Evolutionary conservation across 23 tunicate genomes (phyloP).

Genomic region (Clavelina lepadiformis): DNA sequence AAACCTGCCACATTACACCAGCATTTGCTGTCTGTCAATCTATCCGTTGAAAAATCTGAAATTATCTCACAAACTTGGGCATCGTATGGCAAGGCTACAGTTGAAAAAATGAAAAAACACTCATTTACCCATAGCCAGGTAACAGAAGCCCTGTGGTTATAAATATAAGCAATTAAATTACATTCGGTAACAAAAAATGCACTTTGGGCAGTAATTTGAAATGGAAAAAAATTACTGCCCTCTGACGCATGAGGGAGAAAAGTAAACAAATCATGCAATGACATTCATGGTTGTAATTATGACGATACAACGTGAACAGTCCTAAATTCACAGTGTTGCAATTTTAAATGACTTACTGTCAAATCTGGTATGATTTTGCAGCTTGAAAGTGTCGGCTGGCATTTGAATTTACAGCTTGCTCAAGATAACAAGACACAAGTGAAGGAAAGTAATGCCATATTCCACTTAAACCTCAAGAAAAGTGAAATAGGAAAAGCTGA

Average conservation of each 20-base stretch:
- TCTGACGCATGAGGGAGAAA: too few species aligned
- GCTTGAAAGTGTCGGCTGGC: conserved; percentile 69
- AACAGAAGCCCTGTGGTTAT: too few species aligned
- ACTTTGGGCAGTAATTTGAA: too few species aligned
- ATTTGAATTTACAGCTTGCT: conserved; percentile 75
- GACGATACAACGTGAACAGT: too few species aligned
- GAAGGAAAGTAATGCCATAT: conserved; percentile 69
- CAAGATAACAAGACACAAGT: conserved; percentile 49
- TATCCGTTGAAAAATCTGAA: conserved; percentile 21
- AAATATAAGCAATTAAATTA: too few species aligned
- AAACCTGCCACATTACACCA: conserved; percentile 31
- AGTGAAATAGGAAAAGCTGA: conserved; percentile 12
- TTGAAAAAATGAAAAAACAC: conserved; percentile 56
- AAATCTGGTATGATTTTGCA: conserved; percentile 6
- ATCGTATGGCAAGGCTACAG: conserved; percentile 30
- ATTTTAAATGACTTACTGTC: too few species aligned
- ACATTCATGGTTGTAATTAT: too few species aligned
- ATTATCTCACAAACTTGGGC: conserved; percentile 49
- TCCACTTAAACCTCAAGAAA: conserved; percentile 36
- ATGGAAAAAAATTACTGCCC: neutral
- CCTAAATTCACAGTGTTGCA: too few species aligned
- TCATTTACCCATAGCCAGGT: conserved; percentile 59
- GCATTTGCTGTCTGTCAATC: conserved; percentile 26
- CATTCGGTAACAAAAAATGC: too few species aligned
- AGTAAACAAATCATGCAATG: too few species aligned